Percentiles rank a stretch among this genome's conserved stretches.
Evolutionary conservation across 2,113 vertebrate species (phyloP).

Genomic region (Poeciliopsis occidentalis): DNA sequence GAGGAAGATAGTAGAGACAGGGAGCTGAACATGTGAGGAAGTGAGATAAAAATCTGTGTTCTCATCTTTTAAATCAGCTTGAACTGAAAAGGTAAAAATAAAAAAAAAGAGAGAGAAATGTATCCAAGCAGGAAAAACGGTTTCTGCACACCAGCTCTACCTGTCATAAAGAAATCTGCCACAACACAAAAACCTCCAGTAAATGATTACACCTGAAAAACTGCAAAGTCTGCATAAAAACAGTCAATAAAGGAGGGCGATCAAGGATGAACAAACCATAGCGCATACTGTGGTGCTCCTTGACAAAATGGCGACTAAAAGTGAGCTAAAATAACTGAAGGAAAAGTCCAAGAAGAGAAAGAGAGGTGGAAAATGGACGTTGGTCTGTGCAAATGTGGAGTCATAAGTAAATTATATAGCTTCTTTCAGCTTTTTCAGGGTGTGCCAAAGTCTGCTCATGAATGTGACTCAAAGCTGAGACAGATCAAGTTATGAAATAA

Average conservation of each 20-base stretch:
- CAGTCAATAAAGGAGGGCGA: neutral
- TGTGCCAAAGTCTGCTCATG: constrained; percentile 38
- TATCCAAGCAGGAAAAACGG: neutral
- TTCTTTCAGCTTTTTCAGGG: constrained; percentile 63
- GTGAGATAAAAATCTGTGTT: constrained; percentile 53
- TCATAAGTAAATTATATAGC: constrained; percentile 22
- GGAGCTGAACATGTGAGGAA: constrained; percentile 42
- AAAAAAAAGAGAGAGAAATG: neutral
- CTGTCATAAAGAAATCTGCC: constrained; percentile 5
- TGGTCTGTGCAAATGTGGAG: constrained; percentile 37
- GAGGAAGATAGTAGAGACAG: constrained; percentile 36
- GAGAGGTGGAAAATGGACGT: constrained; percentile 27
- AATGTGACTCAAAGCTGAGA: constrained; percentile 6
- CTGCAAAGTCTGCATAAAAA: neutral
- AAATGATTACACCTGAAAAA: constrained; percentile 4
- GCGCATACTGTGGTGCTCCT: neutral
- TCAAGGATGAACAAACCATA: neutral
- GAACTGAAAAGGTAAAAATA: neutral
- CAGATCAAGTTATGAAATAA: constrained; percentile 7
- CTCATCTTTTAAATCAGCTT: neutral
- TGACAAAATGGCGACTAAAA: neutral
- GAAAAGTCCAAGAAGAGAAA: neutral
- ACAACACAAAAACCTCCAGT: neutral
- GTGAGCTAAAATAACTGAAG: neutral
- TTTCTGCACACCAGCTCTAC: constrained; percentile 12